Evolutionary conservation across 2,113 vertebrate genomes (phyloP).

Genomic region (Heteronetta atricapilla): DNA sequence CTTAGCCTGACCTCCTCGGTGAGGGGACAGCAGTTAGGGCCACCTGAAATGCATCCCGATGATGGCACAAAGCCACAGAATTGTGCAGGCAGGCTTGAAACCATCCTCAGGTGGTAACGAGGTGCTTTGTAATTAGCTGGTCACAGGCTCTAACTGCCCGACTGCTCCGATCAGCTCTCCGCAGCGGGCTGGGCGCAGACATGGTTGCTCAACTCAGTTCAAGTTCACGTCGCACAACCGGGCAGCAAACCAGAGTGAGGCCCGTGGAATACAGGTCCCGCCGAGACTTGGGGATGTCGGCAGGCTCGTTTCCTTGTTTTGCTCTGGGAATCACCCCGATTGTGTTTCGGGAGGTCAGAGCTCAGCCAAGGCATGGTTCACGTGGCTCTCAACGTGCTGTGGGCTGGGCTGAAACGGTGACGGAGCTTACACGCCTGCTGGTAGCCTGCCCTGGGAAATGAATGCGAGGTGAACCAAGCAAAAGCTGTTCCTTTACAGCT

Average conservation of each 20-base stretch:
- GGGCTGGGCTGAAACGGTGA: background rate
- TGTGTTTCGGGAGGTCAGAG: background rate
- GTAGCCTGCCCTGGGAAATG: background rate
- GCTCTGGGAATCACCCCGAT: constrained; percentile 25
- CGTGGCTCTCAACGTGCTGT: background rate
- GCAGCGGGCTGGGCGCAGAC: fast-evolving
- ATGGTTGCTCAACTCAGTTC: background rate
- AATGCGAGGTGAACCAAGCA: background rate
- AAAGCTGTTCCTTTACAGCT: background rate
- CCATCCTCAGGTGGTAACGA: too few relatives aligned
- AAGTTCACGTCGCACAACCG: background rate
- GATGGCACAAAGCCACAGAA: too few relatives aligned
- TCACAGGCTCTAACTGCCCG: background rate
- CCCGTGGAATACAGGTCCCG: background rate
- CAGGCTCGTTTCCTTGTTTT: constrained; percentile 9
- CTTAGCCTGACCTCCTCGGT: background rate
- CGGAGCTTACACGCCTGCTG: background rate
- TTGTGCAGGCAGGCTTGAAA: too few relatives aligned
- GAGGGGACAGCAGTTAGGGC: background rate
- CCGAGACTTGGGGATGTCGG: background rate
- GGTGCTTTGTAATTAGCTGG: background rate
- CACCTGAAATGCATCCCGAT: background rate
- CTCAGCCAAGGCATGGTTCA: background rate
- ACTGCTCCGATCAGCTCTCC: background rate
- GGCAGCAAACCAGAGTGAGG: background rate